These are phyloP conservation scores for Phthorimaea operculella DNA, from an alignment of 1,140 invertebrate genomes.

Conservation along the genomic window DNA sequence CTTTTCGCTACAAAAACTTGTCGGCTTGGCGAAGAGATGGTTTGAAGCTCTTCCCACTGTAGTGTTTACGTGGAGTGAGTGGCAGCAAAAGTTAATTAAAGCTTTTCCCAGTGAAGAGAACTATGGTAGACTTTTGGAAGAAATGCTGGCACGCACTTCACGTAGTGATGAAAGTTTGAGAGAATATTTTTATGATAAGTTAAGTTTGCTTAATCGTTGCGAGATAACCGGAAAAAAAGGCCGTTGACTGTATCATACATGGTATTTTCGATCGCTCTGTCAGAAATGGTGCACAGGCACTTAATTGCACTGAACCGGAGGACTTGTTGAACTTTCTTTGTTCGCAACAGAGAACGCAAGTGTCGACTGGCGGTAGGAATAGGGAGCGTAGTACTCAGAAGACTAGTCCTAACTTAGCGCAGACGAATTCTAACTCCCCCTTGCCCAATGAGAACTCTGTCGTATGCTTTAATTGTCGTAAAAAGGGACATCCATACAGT, in stretches of 20 bases:
- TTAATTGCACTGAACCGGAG: constrained; percentile 9
- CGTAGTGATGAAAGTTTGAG: not conserved
- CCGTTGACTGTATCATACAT: constrained; percentile 1
- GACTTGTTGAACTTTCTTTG: constrained; percentile 7
- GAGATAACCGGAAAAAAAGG: not conserved
- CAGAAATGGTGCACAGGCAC: constrained; percentile 8
- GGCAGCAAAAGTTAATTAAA: constrained; percentile 16
- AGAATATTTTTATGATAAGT: constrained; percentile 4
- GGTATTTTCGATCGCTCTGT: constrained; percentile 2
- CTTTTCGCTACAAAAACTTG: constrained; percentile 13
- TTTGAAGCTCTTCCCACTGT: constrained; percentile 21
- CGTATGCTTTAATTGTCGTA: constrained; percentile 10
- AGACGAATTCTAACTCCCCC: not conserved
- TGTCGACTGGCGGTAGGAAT: not conserved
- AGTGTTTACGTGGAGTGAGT: constrained; percentile 19
- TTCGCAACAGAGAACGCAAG: not conserved
- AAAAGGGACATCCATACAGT: constrained; percentile 5
- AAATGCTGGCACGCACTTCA: not conserved
- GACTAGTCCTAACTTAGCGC: not conserved
- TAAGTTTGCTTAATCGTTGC: not conserved
- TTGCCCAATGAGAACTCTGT: not conserved
- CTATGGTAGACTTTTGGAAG: constrained; percentile 7
- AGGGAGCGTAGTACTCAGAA: not conserved
- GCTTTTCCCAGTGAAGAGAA: constrained; percentile 16
- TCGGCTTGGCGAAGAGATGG: constrained; percentile 21